Conservation (phyloP, 2,797 vertebrate species). For the Limnodromus scolopaceus region DNA sequence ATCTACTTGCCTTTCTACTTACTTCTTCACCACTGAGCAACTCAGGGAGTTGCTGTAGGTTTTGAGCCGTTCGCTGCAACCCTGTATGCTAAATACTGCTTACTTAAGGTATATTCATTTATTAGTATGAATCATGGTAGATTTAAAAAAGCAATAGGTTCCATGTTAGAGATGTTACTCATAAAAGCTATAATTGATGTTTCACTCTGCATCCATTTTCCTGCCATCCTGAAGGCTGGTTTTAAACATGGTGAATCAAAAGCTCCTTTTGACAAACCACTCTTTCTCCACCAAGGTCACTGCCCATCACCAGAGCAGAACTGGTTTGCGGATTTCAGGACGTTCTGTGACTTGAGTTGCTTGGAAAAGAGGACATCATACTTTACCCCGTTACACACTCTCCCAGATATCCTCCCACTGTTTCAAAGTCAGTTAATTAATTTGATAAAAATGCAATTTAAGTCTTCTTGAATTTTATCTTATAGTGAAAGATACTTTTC, state of each 20-base stretch:
- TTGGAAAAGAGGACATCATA: not conserved
- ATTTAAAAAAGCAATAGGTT: not conserved
- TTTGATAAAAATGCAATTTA: not conserved
- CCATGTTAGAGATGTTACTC: not conserved
- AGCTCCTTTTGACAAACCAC: not conserved
- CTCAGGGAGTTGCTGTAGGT: not conserved
- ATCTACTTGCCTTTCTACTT: not conserved
- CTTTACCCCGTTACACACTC: not conserved
- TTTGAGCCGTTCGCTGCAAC: not conserved
- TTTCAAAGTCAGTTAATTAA: not conserved
- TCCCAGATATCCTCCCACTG: not conserved
- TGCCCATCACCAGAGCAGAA: not conserved
- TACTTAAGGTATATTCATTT: not conserved
- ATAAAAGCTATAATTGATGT: not conserved
- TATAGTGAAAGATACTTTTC: not conserved
- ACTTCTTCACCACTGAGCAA: not conserved
- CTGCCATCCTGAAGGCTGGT: not conserved
- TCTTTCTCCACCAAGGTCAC: not conserved
- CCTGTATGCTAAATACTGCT: not conserved
- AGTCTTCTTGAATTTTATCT: not conserved
- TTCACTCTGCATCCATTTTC: not conserved
- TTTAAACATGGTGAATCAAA: constrained; percentile 6
- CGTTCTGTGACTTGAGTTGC: not conserved
- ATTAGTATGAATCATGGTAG: not conserved
- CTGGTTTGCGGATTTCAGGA: not conserved